Base-by-base conservation (phyloP, 2,888 invertebrate genomes). In the Stomorhina lunata region DNA sequence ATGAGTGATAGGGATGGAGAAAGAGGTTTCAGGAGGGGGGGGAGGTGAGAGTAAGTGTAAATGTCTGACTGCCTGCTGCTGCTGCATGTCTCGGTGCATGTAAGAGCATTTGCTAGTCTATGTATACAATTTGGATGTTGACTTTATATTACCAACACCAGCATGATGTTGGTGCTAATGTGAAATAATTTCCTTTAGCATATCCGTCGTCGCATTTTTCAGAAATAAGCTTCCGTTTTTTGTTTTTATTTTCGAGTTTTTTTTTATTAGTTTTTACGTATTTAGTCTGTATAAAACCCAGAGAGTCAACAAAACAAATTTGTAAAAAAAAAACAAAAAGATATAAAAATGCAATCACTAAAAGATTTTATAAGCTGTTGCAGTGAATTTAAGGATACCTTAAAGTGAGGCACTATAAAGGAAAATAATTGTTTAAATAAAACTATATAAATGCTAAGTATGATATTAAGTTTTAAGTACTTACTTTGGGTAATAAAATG, bases 141-240 rank as follows among this genome's bases (percentile, higher is more conserved):
- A 66, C 71, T 81, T 75, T 43, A 4, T n/a, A n/a, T n/a, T 63
- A 68, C 80, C 57, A 77, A 78, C 83, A 73, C 80, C 71, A 80
- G 76, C 73, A 79, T 68, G 73, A 69, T 69, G 84, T 79, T 81
- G 80, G 57, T 80, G 78, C 80, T 84, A 80, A 80, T 84, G 80
- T 80, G 69, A 78, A 84, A 82, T 84, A 84, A 84, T 83, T 85
- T 84, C 83, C 84, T 82, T 75, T 76, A 76, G 82, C 79, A 84
- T 75, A 80, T 81, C 77, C 82, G 80, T 68, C 68, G 72, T 59
- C 68, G 69, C 48, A 72, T 37, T 81, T 77, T 73, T 15, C 27
- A 68, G 69, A 69, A 78, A 73, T 72, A 75, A 71, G 81, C 66
- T 84, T 78, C 78, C 77, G 75, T 66, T 71, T 69, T 68, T 55